These are phyloP conservation scores for Drosophila infuscata DNA, from an alignment of 2,888 invertebrate species.

Conservation along the genomic window DNA sequence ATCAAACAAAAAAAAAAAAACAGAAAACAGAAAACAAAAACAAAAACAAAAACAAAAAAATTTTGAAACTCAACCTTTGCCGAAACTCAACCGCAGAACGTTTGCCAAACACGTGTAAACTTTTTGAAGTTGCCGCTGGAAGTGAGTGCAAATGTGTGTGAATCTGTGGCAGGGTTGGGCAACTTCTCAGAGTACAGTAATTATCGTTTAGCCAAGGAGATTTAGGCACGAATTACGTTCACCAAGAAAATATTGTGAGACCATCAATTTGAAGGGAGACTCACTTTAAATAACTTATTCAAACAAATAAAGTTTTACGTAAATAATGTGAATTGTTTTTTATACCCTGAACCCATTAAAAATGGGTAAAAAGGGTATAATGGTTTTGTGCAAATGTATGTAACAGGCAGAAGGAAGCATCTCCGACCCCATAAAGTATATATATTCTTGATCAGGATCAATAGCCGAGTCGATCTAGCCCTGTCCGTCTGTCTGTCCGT, in stretches of 20 bases:
- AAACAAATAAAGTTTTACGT: conserved; percentile 6
- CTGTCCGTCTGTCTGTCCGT: too few relatives aligned
- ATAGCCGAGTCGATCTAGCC: too few relatives aligned
- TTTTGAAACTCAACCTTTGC: conserved; percentile 23
- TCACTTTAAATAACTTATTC: conserved; percentile 15
- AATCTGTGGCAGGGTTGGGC: conserved; percentile 35
- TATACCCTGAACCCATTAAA: too few relatives aligned
- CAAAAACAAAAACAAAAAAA: conserved; percentile 11
- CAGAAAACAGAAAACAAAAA: conserved; percentile 22
- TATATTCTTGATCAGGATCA: too few relatives aligned
- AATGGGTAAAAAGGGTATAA: too few relatives aligned
- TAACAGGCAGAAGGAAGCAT: too few relatives aligned
- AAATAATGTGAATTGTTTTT: not conserved
- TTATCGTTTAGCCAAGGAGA: conserved; percentile 36
- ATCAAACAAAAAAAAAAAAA: conserved; percentile 23
- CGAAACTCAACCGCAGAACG: conserved; percentile 66
- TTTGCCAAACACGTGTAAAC: conserved; percentile 72
- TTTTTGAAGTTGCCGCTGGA: conserved; percentile 45
- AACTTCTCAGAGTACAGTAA: conserved; percentile 38
- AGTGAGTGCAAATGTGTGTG: conserved; percentile 47
- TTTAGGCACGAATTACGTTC: conserved; percentile 27
- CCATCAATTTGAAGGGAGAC: conserved; percentile 1
- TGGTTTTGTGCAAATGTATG: too few relatives aligned
- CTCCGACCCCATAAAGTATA: too few relatives aligned
- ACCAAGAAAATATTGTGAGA: conserved; percentile 3